Conservation (phyloP, 2,888 invertebrate species). For the Blastobasis lacticolella region DNA sequence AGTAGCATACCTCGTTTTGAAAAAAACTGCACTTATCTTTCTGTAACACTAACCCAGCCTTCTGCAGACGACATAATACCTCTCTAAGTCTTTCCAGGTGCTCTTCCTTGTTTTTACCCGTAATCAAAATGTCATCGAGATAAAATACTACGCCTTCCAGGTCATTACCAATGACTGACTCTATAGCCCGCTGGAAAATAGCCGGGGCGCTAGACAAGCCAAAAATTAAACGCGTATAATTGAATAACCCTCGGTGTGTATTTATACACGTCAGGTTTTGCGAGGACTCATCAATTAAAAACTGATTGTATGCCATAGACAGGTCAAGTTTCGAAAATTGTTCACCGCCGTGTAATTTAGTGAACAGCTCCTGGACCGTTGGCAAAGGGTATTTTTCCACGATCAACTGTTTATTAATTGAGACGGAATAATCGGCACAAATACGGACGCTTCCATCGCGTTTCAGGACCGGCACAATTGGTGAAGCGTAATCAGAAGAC, state of each 20-base stretch:
- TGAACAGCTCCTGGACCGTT: too few relatives aligned
- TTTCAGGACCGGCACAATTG: neutral
- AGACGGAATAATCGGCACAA: neutral
- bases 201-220: constrained; percentile 10
- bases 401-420: too few relatives aligned
- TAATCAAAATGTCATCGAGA: constrained; percentile 8
- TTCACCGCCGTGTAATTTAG: too few relatives aligned
- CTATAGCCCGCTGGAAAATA: constrained; percentile 2
- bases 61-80: constrained; percentile 12
- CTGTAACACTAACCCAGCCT: constrained; percentile 14
- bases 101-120: constrained; percentile 1
- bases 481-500: neutral
- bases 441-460: neutral
- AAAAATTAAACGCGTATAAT: constrained; percentile 9
- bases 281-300: constrained; percentile 3
- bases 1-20: constrained; percentile 13
- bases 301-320: constrained; percentile 4
- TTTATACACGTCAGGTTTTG: constrained; percentile 6
- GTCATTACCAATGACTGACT: too few relatives aligned
- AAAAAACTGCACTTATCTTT: constrained; percentile 14
- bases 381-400: too few relatives aligned
- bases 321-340: too few relatives aligned
- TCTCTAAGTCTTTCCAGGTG: constrained; percentile 10
- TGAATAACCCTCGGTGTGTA: constrained; percentile 10
- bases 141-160: neutral